Evolutionary conservation across 1,140 invertebrate species (phyloP), one percentile per base, ranked within the genome.

Genomic region (Drosophila sechellia): DNA sequence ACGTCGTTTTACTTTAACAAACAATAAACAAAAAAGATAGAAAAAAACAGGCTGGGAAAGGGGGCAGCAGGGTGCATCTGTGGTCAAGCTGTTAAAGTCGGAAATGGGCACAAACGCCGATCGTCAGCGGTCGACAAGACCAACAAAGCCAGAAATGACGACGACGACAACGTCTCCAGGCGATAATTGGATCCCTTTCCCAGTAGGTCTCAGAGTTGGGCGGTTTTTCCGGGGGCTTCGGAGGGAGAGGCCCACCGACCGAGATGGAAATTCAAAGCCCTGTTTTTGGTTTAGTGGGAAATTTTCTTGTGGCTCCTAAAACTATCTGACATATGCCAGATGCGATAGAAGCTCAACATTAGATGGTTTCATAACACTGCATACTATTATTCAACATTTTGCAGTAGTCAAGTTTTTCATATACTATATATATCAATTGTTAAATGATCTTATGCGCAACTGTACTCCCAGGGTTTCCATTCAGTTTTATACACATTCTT

Each of bases 161-260:
- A 57, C 55, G 55, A 60, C 79, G 52, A 73, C 81, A 77, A 84
- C 71, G 76, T 77, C 81, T 84, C 59, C 61, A 66, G 81, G 81
- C 81, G 77, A 85, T 84, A 84, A 84, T 85, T 84, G 81, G 81
- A 64, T 84, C 81, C 81, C 81, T 86, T 84, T 84, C 81, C 34
- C 34, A 81, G 46, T 49, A 20, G 45, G 20, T 27, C 65, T 42
- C 22, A 1, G 27, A 50, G n/a, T 63, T 22, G 31, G 17, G 48
- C 35, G 59, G 55, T 45, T 13, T 13, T 31, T 42, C 0, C 40
- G 31, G 11, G 55, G 22, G 10, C 10, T n/a, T 49, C 5, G 27
- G 31, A 48, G 22, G 13, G 22, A 46, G n/a, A 31, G 6, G 1
- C 20, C 42, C 17, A 10, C 12, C 15, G 12, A 22, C 20, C 15